Conservation (phyloP, 2,888 invertebrate species). For the Dysmachus trigonus region DNA sequence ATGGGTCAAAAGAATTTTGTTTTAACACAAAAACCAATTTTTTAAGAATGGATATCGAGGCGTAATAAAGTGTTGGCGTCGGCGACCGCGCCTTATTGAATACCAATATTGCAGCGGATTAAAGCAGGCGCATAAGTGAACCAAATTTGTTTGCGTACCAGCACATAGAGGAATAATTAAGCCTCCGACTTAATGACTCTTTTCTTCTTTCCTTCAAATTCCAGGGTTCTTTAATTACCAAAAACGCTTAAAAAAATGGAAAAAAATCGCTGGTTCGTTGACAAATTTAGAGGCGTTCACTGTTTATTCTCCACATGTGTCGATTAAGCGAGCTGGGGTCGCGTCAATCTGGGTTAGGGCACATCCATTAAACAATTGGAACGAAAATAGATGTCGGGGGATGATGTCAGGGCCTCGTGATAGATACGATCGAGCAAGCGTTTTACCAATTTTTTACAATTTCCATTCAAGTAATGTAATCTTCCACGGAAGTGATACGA, state of each 20-base stretch:
- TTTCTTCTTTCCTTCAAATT: not conserved
- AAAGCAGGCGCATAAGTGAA: not conserved
- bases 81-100: not conserved
- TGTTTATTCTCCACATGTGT: slow-evolving; percentile 20
- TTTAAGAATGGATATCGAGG: not conserved
- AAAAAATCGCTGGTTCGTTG: slow-evolving; percentile 13
- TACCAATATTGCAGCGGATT: not conserved
- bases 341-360: slow-evolving; percentile 22
- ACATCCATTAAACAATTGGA: not conserved
- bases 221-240: slow-evolving; percentile 12
- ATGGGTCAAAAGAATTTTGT: not conserved
- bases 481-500: not conserved
- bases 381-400: not conserved
- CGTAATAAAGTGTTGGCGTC: not conserved
- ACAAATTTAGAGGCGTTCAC: slow-evolving; percentile 7
- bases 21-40: not conserved
- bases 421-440: not conserved
- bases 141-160: not conserved
- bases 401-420: slow-evolving; percentile 6
- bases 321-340: slow-evolving; percentile 2
- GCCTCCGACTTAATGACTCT: not conserved
- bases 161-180: not conserved
- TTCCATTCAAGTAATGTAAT: not conserved
- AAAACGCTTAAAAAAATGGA: not conserved
- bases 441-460: not conserved